Base-by-base conservation (phyloP, 1,140 invertebrate species). In the Heliconius himera region DNA sequence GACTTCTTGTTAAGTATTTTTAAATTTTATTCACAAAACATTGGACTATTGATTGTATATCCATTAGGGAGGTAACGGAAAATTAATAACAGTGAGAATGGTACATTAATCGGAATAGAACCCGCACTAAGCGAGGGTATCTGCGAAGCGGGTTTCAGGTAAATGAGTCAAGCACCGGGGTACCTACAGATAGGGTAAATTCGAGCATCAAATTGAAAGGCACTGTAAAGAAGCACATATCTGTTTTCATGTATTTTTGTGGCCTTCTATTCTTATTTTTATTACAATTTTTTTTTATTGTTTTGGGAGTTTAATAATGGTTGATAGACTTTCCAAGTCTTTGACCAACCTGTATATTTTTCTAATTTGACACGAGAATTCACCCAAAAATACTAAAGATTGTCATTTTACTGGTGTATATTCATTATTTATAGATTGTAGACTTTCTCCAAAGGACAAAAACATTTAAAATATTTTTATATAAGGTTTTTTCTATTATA, bases 121-220 rank as follows among this genome's bases (percentile, higher is more conserved):
- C 60, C 60, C 78, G 73, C 78, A 71, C 60, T 79, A 75, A 76
- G 80, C 73, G 80, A 72, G 80, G 77, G 74, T 71, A 71, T 60
- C 72, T 76, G 80, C 80, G 54, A 82, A 82, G 81, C 81, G 46
- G 75, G 72, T 76, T 70, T 73, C 46, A 74, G 81, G 70, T 76
- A 83, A 73, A 81, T 81, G 81, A 81, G 74, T 73, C 74, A 85
- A 85, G 84, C 84, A 82, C 84, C 83, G 79, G 60, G 81, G 71
- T 78, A 83, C 82, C 79, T 83, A 83, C 76, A 76, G 78, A 80
- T 56, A 29, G 74, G 60, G 49, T 74, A 46, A 70, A 70, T 20
- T 70, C 49, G 33, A 38, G 71, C 49, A 71, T 60, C 41, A 56
- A 76, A 73, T 76, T 38, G 46, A 70, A 75, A 75, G 20, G 18